Evolutionary conservation across 23 tunicate genomes (phyloP).

Genomic region (Aplidium turbinatum): DNA sequence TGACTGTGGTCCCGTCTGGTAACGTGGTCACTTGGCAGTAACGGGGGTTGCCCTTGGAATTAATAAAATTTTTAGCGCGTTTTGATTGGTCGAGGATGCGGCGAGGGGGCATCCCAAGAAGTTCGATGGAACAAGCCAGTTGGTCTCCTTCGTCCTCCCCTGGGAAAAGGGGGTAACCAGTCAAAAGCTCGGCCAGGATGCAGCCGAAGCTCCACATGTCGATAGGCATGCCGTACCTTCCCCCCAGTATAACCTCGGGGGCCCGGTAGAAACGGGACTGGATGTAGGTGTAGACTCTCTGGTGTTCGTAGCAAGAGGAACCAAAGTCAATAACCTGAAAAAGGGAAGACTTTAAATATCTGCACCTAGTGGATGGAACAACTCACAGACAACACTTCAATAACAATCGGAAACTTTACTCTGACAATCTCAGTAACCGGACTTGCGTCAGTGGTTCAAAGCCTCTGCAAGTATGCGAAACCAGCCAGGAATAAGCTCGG

Average conservation of each 20-base stretch:
- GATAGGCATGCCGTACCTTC: slow-evolving; percentile 90
- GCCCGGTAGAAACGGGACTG: slow-evolving; percentile 99
- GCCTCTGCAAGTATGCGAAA: no score
- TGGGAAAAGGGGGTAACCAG: slow-evolving; percentile 96
- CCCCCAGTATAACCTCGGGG: slow-evolving; percentile 95
- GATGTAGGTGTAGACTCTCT: slow-evolving; percentile 95
- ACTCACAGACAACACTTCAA: no score
- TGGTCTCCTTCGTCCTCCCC: slow-evolving; percentile 99
- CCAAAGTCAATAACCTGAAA: slow-evolving; percentile 99
- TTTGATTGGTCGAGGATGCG: slow-evolving; percentile 83
- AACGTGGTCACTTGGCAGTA: slow-evolving; percentile 91
- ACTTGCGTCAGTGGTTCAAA: no score
- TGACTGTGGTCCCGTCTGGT: slow-evolving; percentile 88
- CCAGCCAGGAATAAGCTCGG: no score
- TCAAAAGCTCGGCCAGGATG: slow-evolving; percentile 94
- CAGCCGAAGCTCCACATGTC: slow-evolving; percentile 99
- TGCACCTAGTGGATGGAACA: no score
- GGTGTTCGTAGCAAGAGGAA: slow-evolving; percentile 98
- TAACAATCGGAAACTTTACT: no score
- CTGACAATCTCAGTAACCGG: no score
- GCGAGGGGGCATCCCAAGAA: slow-evolving; percentile 97
- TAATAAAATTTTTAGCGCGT: slow-evolving; percentile 93
- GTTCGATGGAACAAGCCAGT: slow-evolving; percentile 94
- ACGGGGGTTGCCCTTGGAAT: slow-evolving; percentile 96
- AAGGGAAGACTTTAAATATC: no score